Percentiles rank a stretch among this genome's conserved stretches.
phyloP scores from a whole-genome alignment of 2,888 invertebrate species.

The Aphodius sticticus region DNA sequence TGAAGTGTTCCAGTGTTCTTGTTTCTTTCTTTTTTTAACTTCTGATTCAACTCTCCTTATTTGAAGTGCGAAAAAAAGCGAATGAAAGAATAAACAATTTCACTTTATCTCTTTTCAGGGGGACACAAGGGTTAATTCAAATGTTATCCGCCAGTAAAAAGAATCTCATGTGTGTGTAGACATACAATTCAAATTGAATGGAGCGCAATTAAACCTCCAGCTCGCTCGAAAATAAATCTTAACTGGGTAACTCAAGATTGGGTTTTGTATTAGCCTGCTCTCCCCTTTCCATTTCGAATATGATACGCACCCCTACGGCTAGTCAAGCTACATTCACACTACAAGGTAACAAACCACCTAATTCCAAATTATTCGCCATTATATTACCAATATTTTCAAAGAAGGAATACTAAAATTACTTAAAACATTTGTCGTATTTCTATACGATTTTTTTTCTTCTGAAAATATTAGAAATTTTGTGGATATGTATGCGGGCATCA shows the following conservation, averaged over 20 bases:
- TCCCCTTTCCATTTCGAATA: conserved; percentile 31
- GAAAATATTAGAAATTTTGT: neutral
- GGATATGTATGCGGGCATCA: conserved; percentile 17
- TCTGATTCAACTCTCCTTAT: too few relatives aligned
- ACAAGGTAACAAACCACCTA: neutral
- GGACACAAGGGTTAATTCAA: neutral
- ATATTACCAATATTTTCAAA: neutral
- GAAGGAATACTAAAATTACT: neutral
- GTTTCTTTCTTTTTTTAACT: too few relatives aligned
- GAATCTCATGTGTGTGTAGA: neutral
- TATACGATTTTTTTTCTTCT: neutral
- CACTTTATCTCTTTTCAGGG: neutral
- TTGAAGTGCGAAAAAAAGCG: neutral
- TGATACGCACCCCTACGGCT: conserved; percentile 27
- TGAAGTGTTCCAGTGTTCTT: too few relatives aligned
- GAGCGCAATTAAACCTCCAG: conserved; percentile 33
- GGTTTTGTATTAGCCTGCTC: conserved; percentile 33
- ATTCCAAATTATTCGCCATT: neutral
- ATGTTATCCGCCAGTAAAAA: neutral
- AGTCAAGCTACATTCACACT: conserved; percentile 6
- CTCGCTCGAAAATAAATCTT: conserved; percentile 32
- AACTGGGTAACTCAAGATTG: conserved; percentile 37
- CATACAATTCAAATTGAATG: conserved; percentile 34
- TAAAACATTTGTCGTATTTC: neutral
- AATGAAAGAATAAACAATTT: neutral